phyloP scores from a whole-genome alignment of 2,113 vertebrate species.

The rabbit (Oryctolagus cuniculus) region DNA sequence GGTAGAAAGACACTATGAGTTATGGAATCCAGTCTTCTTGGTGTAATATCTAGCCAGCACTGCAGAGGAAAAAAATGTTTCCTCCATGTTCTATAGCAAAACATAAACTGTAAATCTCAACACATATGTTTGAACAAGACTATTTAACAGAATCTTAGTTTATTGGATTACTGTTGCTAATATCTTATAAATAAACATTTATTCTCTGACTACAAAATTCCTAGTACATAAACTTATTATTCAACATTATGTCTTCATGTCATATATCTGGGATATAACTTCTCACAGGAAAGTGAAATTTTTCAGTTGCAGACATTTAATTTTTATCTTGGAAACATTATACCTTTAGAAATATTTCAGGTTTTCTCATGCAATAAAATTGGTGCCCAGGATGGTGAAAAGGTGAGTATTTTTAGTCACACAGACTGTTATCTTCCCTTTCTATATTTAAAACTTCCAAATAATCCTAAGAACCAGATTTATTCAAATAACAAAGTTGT shows the following conservation, averaged over 20 bases:
- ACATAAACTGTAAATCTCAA: neutral
- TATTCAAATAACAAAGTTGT: neutral
- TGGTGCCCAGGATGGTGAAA: neutral
- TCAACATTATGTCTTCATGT: neutral
- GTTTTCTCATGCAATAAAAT: neutral
- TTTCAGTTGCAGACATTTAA: neutral
- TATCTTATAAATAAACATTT: neutral
- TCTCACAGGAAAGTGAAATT: neutral
- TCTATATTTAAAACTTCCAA: neutral
- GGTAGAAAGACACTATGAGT: neutral
- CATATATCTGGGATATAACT: neutral
- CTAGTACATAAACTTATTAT: neutral
- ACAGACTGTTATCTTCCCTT: neutral
- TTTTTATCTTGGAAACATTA: conserved; percentile 6
- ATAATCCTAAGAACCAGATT: neutral
- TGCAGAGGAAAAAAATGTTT: neutral
- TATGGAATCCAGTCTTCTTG: neutral
- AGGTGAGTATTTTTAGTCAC: neutral
- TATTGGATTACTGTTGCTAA: neutral
- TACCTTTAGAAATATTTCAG: neutral
- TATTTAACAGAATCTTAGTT: neutral
- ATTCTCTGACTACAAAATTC: neutral
- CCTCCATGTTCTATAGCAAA: neutral
- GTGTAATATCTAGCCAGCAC: neutral
- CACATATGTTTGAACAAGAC: neutral